These are phyloP conservation scores for Atopsyche davidsoni DNA, from an alignment of 1,140 invertebrate species.

Conservation along the genomic window DNA sequence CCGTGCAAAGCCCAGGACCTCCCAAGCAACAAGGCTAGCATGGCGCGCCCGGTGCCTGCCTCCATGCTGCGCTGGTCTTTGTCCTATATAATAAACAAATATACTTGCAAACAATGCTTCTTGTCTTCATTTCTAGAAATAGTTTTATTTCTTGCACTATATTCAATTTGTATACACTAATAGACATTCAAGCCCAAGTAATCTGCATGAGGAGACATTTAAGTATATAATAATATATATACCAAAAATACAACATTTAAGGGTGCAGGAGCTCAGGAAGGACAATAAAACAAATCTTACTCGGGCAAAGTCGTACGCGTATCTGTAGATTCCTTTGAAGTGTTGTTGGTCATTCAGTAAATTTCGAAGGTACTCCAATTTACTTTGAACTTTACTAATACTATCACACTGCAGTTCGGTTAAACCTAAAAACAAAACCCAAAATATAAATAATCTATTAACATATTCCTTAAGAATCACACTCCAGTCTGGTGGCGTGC, in stretches of 20 bases:
- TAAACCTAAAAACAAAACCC: constrained; percentile 40
- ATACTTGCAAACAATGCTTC: constrained; percentile 14
- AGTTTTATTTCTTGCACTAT: no score
- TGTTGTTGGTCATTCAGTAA: constrained; percentile 75
- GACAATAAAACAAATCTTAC: constrained; percentile 51
- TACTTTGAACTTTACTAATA: constrained; percentile 74
- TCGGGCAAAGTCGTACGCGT: constrained; percentile 92
- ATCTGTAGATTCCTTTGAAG: constrained; percentile 91
- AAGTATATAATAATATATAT: no score
- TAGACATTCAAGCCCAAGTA: no score
- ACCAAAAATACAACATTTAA: no score
- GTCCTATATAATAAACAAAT: constrained; percentile 54
- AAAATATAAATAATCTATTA: constrained; percentile 28
- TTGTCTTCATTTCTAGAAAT: no score
- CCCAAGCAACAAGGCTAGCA: constrained; percentile 79
- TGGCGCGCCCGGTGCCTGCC: constrained; percentile 81
- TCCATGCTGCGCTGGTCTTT: constrained; percentile 93
- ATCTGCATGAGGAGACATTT: no score
- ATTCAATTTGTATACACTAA: no score
- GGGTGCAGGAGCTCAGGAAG: no score
- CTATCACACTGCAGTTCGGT: constrained; percentile 72
- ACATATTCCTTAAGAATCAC: no score
- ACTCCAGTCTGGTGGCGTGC: no score
- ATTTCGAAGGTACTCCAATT: constrained; percentile 77
- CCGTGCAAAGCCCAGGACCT: constrained; percentile 79